Percentiles rank a stretch among this genome's conserved stretches.
These are phyloP conservation scores for Enteromius afrohamiltoni DNA, from an alignment of 2,797 vertebrate genomes.

Conservation along the genomic window DNA sequence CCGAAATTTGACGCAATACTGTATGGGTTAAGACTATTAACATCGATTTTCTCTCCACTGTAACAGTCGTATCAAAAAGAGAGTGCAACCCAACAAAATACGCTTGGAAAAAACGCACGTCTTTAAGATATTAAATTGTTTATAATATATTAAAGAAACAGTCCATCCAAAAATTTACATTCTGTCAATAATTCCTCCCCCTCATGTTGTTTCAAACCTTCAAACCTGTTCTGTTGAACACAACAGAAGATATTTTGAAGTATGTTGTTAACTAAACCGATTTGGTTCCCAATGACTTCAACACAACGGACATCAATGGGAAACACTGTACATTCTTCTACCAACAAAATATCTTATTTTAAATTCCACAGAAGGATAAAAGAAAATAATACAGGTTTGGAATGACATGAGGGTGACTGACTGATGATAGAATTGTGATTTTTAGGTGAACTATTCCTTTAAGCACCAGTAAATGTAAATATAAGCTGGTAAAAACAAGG, in stretches of 20 bases:
- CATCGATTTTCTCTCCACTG: constrained; percentile 12
- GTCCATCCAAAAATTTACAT: neutral
- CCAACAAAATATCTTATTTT: neutral
- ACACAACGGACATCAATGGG: neutral
- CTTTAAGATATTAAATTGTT: neutral
- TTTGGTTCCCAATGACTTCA: neutral
- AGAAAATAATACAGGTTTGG: neutral
- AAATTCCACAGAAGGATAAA: neutral
- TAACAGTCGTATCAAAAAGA: constrained; percentile 52
- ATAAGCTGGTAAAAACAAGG: constrained; percentile 25
- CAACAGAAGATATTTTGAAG: neutral
- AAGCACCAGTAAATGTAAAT: constrained; percentile 40
- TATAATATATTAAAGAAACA: neutral
- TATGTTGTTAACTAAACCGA: neutral
- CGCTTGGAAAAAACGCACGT: neutral
- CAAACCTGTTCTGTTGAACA: neutral
- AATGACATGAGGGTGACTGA: neutral
- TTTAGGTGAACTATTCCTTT: neutral
- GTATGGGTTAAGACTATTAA: constrained; percentile 18
- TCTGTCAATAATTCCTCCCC: neutral
- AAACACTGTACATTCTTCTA: neutral
- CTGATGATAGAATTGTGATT: neutral
- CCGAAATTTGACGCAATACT: constrained; percentile 17
- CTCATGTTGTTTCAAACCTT: neutral
- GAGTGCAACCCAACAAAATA: neutral